A percentile compares a stretch with the other conserved stretches of the same genome.
Evolutionary conservation across 1,140 invertebrate species (phyloP).

Genomic region (Lysiphlebus fabarum): DNA sequence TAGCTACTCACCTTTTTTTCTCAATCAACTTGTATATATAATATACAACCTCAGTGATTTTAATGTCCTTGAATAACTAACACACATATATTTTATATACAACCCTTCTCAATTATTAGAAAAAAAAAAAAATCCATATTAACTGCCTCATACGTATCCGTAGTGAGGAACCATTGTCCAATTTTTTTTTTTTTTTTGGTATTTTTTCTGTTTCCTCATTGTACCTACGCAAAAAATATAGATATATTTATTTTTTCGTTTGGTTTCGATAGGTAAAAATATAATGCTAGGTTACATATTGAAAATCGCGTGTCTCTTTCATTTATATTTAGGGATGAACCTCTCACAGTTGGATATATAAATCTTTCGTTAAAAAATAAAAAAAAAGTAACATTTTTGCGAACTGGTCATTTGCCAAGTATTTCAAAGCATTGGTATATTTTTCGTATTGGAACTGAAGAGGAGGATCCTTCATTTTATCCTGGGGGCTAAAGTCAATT

Average conservation of each 20-base stretch:
- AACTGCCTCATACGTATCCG: not conserved
- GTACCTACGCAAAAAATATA: too few relatives aligned
- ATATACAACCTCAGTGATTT: conserved; percentile 5
- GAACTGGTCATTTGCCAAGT: conserved; percentile 46
- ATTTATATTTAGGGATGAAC: not conserved
- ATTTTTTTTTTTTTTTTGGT: too few relatives aligned
- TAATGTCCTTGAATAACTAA: conserved; percentile 13
- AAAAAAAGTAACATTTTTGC: too few relatives aligned
- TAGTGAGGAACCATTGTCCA: not conserved
- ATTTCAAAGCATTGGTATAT: conserved; percentile 43
- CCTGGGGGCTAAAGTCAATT: conserved; percentile 30
- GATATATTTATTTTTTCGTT: too few relatives aligned
- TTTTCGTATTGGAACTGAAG: conserved; percentile 7
- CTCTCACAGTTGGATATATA: too few relatives aligned
- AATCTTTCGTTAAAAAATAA: too few relatives aligned
- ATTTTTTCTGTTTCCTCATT: too few relatives aligned
- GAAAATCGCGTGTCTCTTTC: conserved; percentile 39
- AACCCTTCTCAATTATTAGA: too few relatives aligned
- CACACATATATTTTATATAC: not conserved
- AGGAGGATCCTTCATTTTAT: not conserved
- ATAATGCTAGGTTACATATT: conserved; percentile 33
- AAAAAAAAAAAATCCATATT: too few relatives aligned
- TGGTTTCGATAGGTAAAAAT: conserved; percentile 23
- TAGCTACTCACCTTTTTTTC: not conserved
- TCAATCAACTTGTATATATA: conserved; percentile 3